Evolutionary conservation across 2,888 invertebrate species (phyloP).

Genomic region (Cryptophagus acutangulus): DNA sequence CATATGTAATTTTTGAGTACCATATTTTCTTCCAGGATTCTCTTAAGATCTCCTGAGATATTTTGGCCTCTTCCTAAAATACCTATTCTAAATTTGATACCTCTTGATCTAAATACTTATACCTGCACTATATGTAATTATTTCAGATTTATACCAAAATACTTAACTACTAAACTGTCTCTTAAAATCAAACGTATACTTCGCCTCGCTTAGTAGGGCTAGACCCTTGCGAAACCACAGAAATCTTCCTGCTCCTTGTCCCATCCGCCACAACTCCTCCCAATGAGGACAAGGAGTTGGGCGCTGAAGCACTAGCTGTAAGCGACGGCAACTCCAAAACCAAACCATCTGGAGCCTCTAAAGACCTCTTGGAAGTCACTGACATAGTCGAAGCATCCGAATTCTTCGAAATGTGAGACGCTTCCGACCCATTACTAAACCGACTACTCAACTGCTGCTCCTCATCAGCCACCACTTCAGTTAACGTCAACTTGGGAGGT

Average conservation of each 20-base stretch:
- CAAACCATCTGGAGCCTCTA: conserved; percentile 22
- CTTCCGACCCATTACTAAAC: conserved; percentile 32
- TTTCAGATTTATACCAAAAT: no score
- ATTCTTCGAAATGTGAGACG: conserved; percentile 39
- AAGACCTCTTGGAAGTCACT: conserved; percentile 29
- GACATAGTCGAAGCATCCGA: conserved; percentile 44
- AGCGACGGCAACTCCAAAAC: conserved; percentile 13
- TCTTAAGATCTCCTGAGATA: no score
- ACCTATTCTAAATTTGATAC: no score
- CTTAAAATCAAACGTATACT: conserved; percentile 55
- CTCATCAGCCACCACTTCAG: conserved; percentile 35
- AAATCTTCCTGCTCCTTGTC: conserved; percentile 47
- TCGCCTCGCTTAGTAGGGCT: conserved; percentile 51
- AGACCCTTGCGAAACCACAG: conserved; percentile 44
- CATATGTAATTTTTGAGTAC: no score
- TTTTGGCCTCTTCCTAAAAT: no score
- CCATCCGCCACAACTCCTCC: conserved; percentile 24
- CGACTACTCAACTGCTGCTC: conserved; percentile 36
- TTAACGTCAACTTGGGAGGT: conserved; percentile 28
- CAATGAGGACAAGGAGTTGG: conserved; percentile 31
- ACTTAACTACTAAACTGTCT: not conserved
- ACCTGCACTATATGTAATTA: no score
- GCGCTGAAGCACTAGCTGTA: conserved; percentile 32
- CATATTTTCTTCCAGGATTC: no score
- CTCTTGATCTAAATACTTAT: no score